Percentiles rank a stretch among this genome's conserved stretches.
phyloP scores from a whole-genome alignment of 2,888 invertebrate species.

The Lasioglossum malachurum region DNA sequence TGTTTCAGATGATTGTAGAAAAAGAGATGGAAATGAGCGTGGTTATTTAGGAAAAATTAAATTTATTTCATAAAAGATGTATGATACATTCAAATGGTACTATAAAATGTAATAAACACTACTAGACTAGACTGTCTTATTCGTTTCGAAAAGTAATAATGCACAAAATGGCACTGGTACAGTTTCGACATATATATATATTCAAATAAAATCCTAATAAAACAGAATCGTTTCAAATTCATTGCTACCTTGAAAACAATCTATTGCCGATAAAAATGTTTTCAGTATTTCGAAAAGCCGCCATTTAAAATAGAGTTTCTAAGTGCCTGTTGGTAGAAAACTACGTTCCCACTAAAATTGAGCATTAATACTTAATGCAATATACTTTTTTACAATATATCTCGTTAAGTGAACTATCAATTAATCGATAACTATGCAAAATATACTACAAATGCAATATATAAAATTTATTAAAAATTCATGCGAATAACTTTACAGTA shows the following conservation, averaged over 20 bases:
- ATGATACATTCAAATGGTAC: neutral
- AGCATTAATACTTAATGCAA: constrained; percentile 24
- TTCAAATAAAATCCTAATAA: neutral
- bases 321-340: neutral
- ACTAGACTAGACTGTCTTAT: constrained; percentile 40
- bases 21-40: neutral
- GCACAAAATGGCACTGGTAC: constrained; percentile 21
- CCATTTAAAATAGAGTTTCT: neutral
- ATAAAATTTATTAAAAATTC: constrained; percentile 42
- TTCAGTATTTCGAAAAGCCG: neutral
- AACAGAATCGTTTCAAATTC: neutral
- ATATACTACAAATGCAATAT: constrained; percentile 31
- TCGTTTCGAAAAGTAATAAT: constrained; percentile 28
- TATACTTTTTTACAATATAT: neutral
- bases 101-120: constrained; percentile 14
- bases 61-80: constrained; percentile 25
- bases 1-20: constrained; percentile 19
- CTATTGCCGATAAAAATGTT: neutral
- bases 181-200: neutral
- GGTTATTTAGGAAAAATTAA: neutral
- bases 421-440: constrained; percentile 11
- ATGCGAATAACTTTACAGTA: constrained; percentile 39
- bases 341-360: neutral
- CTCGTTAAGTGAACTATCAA: neutral
- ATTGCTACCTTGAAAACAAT: neutral